These are phyloP conservation scores for Perdita meconis DNA, from an alignment of 2,888 invertebrate genomes.

Conservation along the genomic window DNA sequence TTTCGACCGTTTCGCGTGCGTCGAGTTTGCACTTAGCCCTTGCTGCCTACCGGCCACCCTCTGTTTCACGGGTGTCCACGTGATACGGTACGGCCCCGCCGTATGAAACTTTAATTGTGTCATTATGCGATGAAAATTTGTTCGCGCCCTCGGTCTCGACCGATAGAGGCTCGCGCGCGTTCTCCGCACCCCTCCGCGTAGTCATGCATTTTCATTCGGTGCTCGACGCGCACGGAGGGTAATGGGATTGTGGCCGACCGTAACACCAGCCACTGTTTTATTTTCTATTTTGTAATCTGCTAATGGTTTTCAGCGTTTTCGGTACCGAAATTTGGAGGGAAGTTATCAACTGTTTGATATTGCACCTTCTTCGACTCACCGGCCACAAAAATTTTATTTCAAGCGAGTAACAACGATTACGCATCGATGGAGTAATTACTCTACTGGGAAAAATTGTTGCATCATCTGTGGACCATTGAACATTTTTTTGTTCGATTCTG, in stretches of 20 bases:
- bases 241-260: conserved; percentile 32
- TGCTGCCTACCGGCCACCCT: conserved; percentile 26
- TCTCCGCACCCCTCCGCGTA: background rate
- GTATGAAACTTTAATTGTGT: conserved; percentile 74
- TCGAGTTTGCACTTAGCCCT: conserved; percentile 48
- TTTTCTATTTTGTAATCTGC: conserved; percentile 25
- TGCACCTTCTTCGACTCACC: no score
- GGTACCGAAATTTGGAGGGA: no score
- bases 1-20: conserved; percentile 30
- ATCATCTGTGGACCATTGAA: no score
- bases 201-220: conserved; percentile 38
- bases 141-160: conserved; percentile 36
- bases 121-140: conserved; percentile 75
- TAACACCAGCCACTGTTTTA: conserved; percentile 25
- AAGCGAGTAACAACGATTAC: no score
- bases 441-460: no score
- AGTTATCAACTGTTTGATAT: no score
- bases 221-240: conserved; percentile 9
- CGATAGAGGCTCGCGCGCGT: conserved; percentile 29
- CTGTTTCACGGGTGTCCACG: conserved; percentile 41
- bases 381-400: no score
- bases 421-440: no score
- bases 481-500: no score
- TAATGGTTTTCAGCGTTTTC: conserved; percentile 18
- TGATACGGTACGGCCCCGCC: conserved; percentile 56